phyloP scores from a whole-genome alignment of 2,113 vertebrate species.

The Mesitornis unicolor region DNA sequence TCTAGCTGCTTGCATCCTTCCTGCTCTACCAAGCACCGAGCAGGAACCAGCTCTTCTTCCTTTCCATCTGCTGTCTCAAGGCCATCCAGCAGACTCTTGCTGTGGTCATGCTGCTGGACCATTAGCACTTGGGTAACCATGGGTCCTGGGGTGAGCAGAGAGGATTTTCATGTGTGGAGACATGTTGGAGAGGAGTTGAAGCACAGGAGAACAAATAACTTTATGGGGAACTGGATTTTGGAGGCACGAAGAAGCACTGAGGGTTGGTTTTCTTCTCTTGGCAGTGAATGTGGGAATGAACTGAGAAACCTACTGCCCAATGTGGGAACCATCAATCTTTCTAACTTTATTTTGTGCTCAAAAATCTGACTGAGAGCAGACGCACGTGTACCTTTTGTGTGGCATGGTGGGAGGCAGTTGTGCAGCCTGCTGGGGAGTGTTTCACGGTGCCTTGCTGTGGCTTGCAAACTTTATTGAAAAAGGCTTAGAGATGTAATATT shows the following conservation, averaged over 20 bases:
- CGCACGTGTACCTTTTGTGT: fast-evolving
- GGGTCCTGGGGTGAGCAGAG: neutral
- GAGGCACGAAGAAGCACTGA: fast-evolving
- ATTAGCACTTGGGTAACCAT: no score
- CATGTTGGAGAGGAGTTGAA: neutral
- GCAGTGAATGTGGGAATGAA: neutral
- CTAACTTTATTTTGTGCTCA: neutral
- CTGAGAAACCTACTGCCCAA: neutral
- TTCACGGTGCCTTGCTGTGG: neutral
- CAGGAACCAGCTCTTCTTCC: neutral
- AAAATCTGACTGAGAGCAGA: neutral
- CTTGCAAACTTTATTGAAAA: neutral
- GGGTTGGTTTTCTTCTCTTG: neutral
- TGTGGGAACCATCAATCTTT: fast-evolving
- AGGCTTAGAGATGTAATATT: neutral
- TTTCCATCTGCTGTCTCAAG: neutral
- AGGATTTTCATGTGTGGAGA: neutral
- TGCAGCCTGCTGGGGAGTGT: neutral
- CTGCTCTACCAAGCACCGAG: neutral
- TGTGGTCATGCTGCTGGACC: fast-evolving
- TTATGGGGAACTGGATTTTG: neutral
- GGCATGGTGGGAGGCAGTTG: neutral
- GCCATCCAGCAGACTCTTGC: neutral
- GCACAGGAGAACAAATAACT: neutral
- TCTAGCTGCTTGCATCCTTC: neutral